Evolutionary conservation across 2,113 vertebrate genomes (phyloP), one percentile per base, ranked within the genome.

Genomic region (Columba janthina): DNA sequence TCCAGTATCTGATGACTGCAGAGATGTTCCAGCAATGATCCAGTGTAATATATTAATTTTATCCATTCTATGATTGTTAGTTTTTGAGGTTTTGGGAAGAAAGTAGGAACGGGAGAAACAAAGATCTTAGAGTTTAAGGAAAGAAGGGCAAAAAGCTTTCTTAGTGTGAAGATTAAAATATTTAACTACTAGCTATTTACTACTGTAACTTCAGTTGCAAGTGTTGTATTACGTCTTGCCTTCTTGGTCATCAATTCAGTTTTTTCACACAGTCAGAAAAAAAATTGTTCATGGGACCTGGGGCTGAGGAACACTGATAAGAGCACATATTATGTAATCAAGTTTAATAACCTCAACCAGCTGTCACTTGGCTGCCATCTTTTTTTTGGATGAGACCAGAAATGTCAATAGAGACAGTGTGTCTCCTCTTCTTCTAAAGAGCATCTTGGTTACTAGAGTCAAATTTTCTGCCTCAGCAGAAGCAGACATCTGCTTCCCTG

Each of bases 341-440:
- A 51, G 13, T 13, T 15, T 69, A 88, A 67, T 69, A 79, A 57
- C 32, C 14, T 64, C 15, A 69, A 20, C 14, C 15, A 42, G 18
- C 7, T 0, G 0, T 24, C 3, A 3, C 20, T 15, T 20, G 34
- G 26, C 14, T 89, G 21, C 29, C 29, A 13, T 38, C 21, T 66
- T 74, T 85, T 25, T 28, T 16, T 88, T 40, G 17, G 38, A 56
- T 66, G 36, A 50, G 13, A 78, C 18, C 29, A 58, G 67, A 66
- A 71, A 48, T 53, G 15, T 18, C 16, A 26, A 11, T 4, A 36
- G 65, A 65, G 19, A 11, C 8, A 42, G 11, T 12, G 3, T 51
- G 17, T 50, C 19, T 72, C 14, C 9, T 61, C 79, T 71, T 60
- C 74, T 16, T 38, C 12, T 51, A 9, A 44, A 25, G 34, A 71